Conservation (phyloP, 1,140 invertebrate genomes). For the Psilanteris sp. region DNA sequence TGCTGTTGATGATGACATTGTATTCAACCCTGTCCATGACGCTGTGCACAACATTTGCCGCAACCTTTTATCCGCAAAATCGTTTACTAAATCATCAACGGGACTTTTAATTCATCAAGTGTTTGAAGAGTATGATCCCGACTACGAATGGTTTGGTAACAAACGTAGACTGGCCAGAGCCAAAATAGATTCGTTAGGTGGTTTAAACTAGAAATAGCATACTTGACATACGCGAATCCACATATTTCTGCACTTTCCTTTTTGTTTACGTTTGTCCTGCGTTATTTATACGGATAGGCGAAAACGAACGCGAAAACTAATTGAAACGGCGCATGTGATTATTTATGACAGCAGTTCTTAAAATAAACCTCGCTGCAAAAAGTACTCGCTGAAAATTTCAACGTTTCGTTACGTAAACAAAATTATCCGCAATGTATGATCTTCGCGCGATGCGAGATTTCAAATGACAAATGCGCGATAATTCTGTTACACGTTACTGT, state of each 20-base stretch:
- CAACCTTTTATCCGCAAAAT: no score
- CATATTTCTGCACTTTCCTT: conserved; percentile 30
- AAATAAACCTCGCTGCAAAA: not conserved
- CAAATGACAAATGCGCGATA: not conserved
- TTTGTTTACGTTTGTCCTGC: conserved; percentile 40
- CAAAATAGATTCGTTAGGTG: conserved; percentile 58
- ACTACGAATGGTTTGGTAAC: conserved; percentile 24
- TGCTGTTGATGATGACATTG: no score
- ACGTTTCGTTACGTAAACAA: conserved; percentile 1
- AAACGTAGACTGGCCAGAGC: conserved; percentile 18
- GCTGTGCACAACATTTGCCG: no score
- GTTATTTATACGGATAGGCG: conserved; percentile 47
- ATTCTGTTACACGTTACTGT: not conserved
- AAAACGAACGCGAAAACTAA: conserved; percentile 30
- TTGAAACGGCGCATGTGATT: conserved; percentile 26
- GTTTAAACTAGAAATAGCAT: conserved; percentile 60
- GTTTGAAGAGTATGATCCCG: conserved; percentile 7
- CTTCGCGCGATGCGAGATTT: not conserved
- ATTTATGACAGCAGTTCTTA: conserved; percentile 32
- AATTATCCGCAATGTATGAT: not conserved
- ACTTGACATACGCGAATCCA: conserved; percentile 47
- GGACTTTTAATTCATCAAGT: conserved; percentile 30
- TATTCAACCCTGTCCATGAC: no score
- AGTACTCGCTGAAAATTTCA: not conserved
- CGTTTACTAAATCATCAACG: no score